Percentiles rank a stretch among this genome's conserved stretches.
phyloP scores from a whole-genome alignment of 1,140 invertebrate species.

The Spodoptera frugiperda region DNA sequence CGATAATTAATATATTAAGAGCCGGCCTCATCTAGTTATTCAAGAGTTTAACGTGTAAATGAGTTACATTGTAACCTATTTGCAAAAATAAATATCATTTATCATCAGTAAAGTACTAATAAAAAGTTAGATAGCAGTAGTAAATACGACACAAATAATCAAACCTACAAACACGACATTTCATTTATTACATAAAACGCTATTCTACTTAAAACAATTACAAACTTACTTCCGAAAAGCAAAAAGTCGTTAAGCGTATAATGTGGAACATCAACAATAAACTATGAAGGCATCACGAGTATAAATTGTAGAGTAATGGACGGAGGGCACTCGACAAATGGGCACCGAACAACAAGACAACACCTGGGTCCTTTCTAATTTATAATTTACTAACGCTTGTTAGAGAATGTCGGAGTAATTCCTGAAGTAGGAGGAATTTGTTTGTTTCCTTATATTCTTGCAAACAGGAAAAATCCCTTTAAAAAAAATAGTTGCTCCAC shows the following conservation, averaged over 20 bases:
- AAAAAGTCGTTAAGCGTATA: constrained; percentile 17
- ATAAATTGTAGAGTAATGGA: constrained; percentile 52
- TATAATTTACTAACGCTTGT: background rate
- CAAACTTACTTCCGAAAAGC: background rate
- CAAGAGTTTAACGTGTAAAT: too few relatives aligned
- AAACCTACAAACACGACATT: too few relatives aligned
- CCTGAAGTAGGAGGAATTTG: background rate
- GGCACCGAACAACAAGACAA: too few relatives aligned
- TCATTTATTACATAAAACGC: background rate
- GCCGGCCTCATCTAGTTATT: too few relatives aligned
- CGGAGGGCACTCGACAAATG: constrained; percentile 50
- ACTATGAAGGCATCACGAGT: background rate
- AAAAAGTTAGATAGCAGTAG: too few relatives aligned
- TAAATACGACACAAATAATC: background rate
- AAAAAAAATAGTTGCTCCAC: too few relatives aligned
- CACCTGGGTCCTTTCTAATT: constrained; percentile 25
- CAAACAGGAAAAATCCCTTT: too few relatives aligned
- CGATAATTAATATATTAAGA: too few relatives aligned
- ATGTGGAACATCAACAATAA: constrained; percentile 35
- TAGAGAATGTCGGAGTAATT: background rate
- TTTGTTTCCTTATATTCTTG: background rate
- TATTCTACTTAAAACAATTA: background rate
- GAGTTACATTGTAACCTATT: too few relatives aligned
- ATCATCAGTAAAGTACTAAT: too few relatives aligned
- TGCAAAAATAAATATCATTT: too few relatives aligned